A percentile compares a stretch with the other conserved stretches of the same genome.
Evolutionary conservation across 2,888 invertebrate species (phyloP).

Genomic region (Atrina japonica): DNA sequence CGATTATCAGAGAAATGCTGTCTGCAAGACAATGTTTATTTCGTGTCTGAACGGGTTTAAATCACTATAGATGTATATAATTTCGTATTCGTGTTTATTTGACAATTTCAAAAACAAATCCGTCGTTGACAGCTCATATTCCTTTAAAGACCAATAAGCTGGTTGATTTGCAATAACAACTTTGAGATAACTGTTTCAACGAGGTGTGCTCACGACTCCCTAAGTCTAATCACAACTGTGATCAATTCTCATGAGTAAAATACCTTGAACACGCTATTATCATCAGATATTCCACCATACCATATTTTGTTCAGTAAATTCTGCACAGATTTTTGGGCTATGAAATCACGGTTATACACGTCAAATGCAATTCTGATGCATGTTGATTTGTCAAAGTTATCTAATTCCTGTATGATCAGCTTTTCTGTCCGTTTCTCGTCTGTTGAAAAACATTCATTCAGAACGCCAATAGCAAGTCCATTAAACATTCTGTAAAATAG

Average conservation of each 20-base stretch:
- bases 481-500: not conserved
- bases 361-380: not conserved
- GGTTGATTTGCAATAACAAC: no score
- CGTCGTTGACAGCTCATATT: no score
- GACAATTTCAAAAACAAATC: not conserved
- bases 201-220: no score
- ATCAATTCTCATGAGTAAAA: no score
- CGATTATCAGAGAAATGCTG: no score
- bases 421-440: not conserved
- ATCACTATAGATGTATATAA: no score
- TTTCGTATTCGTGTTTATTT: no score
- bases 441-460: not conserved
- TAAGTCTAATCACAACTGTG: no score
- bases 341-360: not conserved
- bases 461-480: not conserved
- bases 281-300: not conserved
- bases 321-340: not conserved
- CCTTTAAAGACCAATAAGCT: no score
- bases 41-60: no score
- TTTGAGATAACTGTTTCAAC: no score
- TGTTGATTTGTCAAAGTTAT: not conserved
- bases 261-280: slow-evolving; percentile 2
- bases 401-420: not conserved
- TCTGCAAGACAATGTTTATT: no score
- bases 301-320: not conserved